These are phyloP conservation scores for Rhorus exstirpatorius DNA, from an alignment of 2,888 invertebrate species.

Conservation along the genomic window DNA sequence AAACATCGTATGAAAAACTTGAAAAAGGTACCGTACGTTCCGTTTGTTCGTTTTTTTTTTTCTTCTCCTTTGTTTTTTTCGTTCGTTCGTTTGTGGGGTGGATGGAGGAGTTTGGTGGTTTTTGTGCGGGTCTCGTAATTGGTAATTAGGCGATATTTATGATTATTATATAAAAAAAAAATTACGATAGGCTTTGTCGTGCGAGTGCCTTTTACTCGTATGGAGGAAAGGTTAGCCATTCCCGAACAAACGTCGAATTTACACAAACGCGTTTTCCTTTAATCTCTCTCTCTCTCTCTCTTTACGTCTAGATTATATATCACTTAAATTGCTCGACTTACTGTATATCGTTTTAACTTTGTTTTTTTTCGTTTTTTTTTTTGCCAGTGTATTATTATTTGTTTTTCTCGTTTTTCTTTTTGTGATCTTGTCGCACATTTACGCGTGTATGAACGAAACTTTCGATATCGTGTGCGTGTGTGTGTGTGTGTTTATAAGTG, in stretches of 20 bases:
- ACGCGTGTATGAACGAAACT: conserved; percentile 32
- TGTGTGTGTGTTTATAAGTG: conserved; percentile 56
- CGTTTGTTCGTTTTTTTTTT: conserved; percentile 66
- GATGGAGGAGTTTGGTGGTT: conserved; percentile 67
- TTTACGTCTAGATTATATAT: conserved; percentile 85
- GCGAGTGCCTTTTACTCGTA: conserved; percentile 74
- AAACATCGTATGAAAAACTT: conserved; percentile 84
- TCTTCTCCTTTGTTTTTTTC: conserved; percentile 65
- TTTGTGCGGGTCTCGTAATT: conserved; percentile 80
- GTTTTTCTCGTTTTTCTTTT: conserved; percentile 59
- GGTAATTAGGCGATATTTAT: conserved; percentile 83
- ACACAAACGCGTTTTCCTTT: conserved; percentile 80
- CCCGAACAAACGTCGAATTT: conserved; percentile 82
- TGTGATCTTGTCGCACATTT: conserved; percentile 41
- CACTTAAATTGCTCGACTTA: conserved; percentile 84
- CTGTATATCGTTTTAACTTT: conserved; percentile 76
- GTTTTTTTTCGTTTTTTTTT: conserved; percentile 63
- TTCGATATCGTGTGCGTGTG: conserved; percentile 46
- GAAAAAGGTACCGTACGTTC: conserved; percentile 81
- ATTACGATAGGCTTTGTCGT: conserved; percentile 74
- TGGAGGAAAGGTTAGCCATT: conserved; percentile 79
- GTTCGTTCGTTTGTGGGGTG: too few species aligned
- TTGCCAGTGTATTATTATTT: conserved; percentile 66
- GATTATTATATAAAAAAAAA: conserved; percentile 85
- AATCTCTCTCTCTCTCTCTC: conserved; percentile 52